Evolutionary conservation across 2,888 invertebrate genomes (phyloP), one percentile per base, ranked within the genome.

Genomic region (Leptinotarsa peninsularis): DNA sequence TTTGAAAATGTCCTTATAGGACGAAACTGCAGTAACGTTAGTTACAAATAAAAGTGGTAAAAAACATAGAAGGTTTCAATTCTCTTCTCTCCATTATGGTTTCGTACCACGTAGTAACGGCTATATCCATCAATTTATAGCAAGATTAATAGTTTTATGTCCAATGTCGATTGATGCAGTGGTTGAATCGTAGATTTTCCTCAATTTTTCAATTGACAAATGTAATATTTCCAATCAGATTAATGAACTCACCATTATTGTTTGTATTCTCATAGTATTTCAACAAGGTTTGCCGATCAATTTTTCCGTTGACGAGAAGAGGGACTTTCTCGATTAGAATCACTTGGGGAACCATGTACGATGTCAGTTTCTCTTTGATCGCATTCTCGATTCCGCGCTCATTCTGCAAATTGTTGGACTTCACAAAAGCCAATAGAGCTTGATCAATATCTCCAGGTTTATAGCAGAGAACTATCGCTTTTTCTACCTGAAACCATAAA

Each of bases 251-350:
- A 93, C 93, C 91, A 79, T 92, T 93, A 81, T 93, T 93, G 79
- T 93, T 93, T 0, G 92, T 91, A 73, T 91, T 92, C 85, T 94
- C 93, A 83, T 95, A 96, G 85, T 91, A 91, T 84, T 93, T 93
- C 71, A 96, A 87, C 50, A 97, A 87, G 0, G 92, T 89, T 85
- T 96, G 96, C 52, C 96, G 90, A 87, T 97, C 96, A 10, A 94
- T 93, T 89, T 97, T 97, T 0, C 96, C 97, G 85, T 96, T 97
- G 0, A 95, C 94, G 49, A 96, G 89, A 43, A 95, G 88, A 0
- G 96, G 96, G 72, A 97, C 91, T n/a, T 87, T 91, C 23, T 95
- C 93, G 15, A 96, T 88, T 1, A 94, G 89, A 23, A 95, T 91
- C 0, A 93, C 93, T 89, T 94, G 94, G 0, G 96, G 96, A 21